Conservation (phyloP, 2,113 vertebrate genomes). For the Apteryx mantelli region DNA sequence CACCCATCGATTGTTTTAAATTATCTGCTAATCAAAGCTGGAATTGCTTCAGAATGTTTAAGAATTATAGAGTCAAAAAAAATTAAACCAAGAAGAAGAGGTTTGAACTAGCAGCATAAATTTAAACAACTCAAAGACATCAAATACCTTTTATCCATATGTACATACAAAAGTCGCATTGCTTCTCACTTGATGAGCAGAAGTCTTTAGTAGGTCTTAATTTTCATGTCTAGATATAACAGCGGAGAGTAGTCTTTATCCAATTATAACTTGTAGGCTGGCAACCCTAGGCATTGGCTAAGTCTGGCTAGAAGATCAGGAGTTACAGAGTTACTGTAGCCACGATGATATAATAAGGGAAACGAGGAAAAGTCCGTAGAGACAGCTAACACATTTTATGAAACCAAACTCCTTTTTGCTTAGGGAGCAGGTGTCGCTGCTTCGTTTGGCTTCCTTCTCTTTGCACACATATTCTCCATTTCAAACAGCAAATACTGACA, state of each 20-base stretch:
- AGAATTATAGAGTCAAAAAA: not conserved
- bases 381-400: not conserved
- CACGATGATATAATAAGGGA: not conserved
- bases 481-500: not conserved
- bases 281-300: not conserved
- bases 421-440: not conserved
- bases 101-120: not conserved
- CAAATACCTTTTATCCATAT: not conserved
- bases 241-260: not conserved
- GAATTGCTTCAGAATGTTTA: not conserved
- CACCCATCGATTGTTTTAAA: not conserved
- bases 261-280: not conserved
- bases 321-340: not conserved
- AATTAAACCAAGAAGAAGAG: not conserved
- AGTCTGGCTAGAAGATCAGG: not conserved
- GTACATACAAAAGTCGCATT: not conserved
- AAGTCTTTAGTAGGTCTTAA: not conserved
- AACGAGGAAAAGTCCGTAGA: not conserved
- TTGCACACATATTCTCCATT: not conserved
- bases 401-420: not conserved
- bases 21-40: not conserved
- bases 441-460: not conserved
- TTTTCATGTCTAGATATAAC: not conserved
- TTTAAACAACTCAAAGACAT: not conserved
- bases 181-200: not conserved